These are phyloP conservation scores for Notodonta ziczac DNA, from an alignment of 2,888 invertebrate genomes.

Conservation along the genomic window DNA sequence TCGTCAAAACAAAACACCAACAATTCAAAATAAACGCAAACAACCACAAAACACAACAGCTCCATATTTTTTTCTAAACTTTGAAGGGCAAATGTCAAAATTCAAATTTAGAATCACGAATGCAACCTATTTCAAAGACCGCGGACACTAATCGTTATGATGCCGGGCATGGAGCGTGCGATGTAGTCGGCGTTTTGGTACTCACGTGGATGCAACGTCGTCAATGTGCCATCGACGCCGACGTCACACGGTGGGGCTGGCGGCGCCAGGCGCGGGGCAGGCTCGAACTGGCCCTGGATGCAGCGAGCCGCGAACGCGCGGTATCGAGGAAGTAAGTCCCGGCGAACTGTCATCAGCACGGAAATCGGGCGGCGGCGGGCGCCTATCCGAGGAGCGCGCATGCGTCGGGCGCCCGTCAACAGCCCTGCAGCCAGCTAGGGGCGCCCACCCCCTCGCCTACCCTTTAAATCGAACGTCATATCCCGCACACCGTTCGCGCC, in stretches of 20 bases:
- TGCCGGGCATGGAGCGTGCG: conserved; percentile 30
- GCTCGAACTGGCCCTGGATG: conserved; percentile 47
- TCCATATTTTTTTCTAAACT: conserved; percentile 13
- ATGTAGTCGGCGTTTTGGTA: conserved; percentile 46
- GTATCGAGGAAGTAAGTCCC: conserved; percentile 82
- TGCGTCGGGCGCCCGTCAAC: conserved; percentile 84
- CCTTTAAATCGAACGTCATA: conserved; percentile 85
- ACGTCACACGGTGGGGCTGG: conserved; percentile 40
- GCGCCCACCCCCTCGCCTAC: conserved; percentile 60
- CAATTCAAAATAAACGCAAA: conserved; percentile 25
- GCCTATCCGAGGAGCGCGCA: conserved; percentile 68
- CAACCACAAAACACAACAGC: conserved; percentile 12
- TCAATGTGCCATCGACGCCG: conserved; percentile 71
- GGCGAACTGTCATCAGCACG: conserved; percentile 87
- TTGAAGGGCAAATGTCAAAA: conserved; percentile 1
- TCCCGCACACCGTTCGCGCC: conserved; percentile 70
- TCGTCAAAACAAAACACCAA: conserved; percentile 32
- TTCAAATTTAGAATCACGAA: conserved; percentile 8
- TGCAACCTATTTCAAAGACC: conserved; percentile 40
- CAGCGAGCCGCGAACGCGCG: conserved; percentile 76
- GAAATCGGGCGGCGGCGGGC: conserved; percentile 83
- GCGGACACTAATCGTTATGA: conserved; percentile 34
- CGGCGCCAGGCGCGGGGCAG: conserved; percentile 42
- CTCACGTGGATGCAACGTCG: conserved; percentile 63
- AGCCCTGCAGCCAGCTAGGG: conserved; percentile 74